Base-by-base conservation (phyloP, 2,888 invertebrate species). In the Meteorus cinctellus region DNA sequence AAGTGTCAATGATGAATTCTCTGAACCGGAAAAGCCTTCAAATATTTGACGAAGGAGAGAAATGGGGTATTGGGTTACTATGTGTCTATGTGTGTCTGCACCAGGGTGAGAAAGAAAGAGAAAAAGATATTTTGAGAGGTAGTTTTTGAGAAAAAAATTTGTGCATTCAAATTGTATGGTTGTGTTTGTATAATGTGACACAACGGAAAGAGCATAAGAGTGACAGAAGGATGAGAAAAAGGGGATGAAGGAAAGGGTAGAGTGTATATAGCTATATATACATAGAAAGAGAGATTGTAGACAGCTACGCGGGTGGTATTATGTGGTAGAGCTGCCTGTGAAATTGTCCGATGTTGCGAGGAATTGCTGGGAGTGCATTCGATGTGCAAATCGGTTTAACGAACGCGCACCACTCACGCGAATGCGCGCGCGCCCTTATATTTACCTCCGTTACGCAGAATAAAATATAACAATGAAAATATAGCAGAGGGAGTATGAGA, bases 361-460 rank as follows among this genome's bases (percentile, higher is more conserved):
- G 66, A 77, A 69, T 77, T 55, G 71, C 19, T 45, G 75, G 68
- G 63, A 76, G 76, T 78, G 80, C 74, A 78, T 76, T 76, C 68
- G 66, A 81, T 83, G 84, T 85, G 87, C 84, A 87, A 87, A 87
- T 87, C 87, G 86, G 86, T 87, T 87, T 86, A 87, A 83, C 85
- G 81, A 82, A 51, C 76, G 60, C 68, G 45, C 51, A n/a, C 41
- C 65, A 51, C 29, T 36, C 63, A 31, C 41, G 66, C 66, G 19
- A 34, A 63, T 31, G 10, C 34, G 2, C 55, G 19, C 69, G 29
- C 16, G 12, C 19, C n/a, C n/a, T 48, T n/a, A n/a, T n/a, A n/a
- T n/a, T 4, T 60, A 16, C 60, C 27, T 27, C 60, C 60, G 34
- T 70, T 62, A 70, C 63, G 60, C 19, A 34, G 62, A 72, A 16